These are phyloP conservation scores for Oreochromis tanganicae DNA, from an alignment of 2,113 vertebrate species.

Conservation along the genomic window DNA sequence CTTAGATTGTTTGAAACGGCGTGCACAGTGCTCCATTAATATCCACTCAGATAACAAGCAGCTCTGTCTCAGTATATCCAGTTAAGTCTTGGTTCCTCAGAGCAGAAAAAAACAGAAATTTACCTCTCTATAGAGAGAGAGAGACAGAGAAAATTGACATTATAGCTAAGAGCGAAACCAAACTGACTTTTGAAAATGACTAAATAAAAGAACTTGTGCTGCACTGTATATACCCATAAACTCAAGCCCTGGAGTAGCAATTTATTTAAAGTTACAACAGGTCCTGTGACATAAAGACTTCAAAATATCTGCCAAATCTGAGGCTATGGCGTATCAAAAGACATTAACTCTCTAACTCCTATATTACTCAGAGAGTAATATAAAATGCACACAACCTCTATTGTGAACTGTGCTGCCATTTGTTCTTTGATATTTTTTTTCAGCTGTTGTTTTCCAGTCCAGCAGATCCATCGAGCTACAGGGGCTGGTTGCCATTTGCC, in stretches of 20 bases:
- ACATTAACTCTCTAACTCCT: background rate
- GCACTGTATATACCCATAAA: background rate
- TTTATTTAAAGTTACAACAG: background rate
- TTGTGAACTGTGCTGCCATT: conserved; percentile 1
- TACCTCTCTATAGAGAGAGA: accelerated
- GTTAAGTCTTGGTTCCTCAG: background rate
- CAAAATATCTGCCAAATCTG: background rate
- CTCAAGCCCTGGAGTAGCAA: background rate
- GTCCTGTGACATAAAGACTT: background rate
- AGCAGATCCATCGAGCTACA: conserved; percentile 30
- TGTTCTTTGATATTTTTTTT: background rate
- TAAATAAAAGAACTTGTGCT: background rate
- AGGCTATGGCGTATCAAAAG: background rate
- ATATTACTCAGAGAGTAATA: background rate
- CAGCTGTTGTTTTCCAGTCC: conserved; percentile 35
- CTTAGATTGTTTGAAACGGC: accelerated
- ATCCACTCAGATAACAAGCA: background rate
- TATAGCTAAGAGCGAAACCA: background rate
- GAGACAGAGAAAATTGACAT: background rate
- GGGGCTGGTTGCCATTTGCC: conserved; percentile 37
- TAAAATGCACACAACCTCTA: background rate
- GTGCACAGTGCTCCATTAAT: background rate
- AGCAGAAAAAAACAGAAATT: background rate
- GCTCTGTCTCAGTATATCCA: accelerated
- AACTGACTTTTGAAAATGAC: background rate